These are phyloP conservation scores for Dysidea cf. avara DNA, from an alignment of 37 sponge, comb jelly and placozoan species.

Conservation along the genomic window DNA sequence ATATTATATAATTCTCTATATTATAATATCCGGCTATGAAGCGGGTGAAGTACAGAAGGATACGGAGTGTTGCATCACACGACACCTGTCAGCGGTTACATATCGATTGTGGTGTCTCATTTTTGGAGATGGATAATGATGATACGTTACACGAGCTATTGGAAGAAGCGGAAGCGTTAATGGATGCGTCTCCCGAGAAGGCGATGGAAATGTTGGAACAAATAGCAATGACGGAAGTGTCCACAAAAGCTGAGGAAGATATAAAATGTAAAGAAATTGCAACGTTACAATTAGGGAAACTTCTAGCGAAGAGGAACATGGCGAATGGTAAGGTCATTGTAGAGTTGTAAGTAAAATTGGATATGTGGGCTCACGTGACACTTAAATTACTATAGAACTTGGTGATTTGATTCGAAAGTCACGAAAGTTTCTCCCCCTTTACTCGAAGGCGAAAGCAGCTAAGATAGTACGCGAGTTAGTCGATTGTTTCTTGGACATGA, in stretches of 20 bases:
- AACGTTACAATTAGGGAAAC: conserved; percentile 55
- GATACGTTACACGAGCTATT: no score
- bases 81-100: no score
- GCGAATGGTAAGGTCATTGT: conserved; percentile 52
- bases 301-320: conserved; percentile 47
- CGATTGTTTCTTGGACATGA: conserved; percentile 84
- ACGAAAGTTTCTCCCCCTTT: conserved; percentile 54
- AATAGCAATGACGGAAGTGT: background rate
- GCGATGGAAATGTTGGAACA: conserved; percentile 6
- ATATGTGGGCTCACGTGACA: background rate
- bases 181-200: background rate
- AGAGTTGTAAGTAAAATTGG: background rate
- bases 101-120: no score
- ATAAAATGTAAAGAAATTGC: conserved; percentile 73
- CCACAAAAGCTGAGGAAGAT: conserved; percentile 32
- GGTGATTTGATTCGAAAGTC: conserved; percentile 66
- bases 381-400: conserved; percentile 56
- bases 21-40: no score
- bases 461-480: conserved; percentile 91
- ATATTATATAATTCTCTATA: no score
- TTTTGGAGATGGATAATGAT: no score
- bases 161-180: no score
- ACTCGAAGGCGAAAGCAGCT: conserved; percentile 97
- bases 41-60: no score
- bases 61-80: no score